These are phyloP conservation scores for Patella depressa DNA, from an alignment of 2,888 invertebrate genomes.

Conservation along the genomic window DNA sequence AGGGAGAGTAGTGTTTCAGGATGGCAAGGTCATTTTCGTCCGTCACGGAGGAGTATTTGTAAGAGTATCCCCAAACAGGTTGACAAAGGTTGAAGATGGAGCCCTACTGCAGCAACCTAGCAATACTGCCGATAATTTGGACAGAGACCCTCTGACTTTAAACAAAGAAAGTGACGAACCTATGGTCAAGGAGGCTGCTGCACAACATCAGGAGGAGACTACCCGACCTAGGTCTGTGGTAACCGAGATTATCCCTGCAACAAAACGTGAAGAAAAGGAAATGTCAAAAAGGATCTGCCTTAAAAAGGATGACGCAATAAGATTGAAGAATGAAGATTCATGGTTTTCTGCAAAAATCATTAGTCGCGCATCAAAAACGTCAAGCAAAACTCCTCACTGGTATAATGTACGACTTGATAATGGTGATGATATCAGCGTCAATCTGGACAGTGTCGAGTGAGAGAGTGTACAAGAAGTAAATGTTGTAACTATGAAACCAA, in stretches of 20 bases:
- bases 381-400: neutral
- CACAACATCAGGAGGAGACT: neutral
- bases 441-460: neutral
- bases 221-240: neutral
- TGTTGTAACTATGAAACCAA: neutral
- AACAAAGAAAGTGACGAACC: slow-evolving; percentile 1
- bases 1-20: too few relatives aligned
- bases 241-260: slow-evolving; percentile 6
- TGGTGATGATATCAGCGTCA: neutral
- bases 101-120: neutral
- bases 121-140: neutral
- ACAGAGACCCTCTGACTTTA: neutral
- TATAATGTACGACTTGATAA: neutral
- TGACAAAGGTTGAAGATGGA: neutral
- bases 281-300: slow-evolving; percentile 6
- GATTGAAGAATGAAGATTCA: neutral
- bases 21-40: too few relatives aligned
- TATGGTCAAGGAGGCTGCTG: neutral
- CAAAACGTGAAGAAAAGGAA: slow-evolving; percentile 3
- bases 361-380: neutral
- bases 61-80: slow-evolving; percentile 13
- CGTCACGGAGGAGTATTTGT: slow-evolving; percentile 10
- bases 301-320: neutral
- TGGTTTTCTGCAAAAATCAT: neutral
- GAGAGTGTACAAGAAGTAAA: neutral